Evolutionary conservation across 2,888 invertebrate species (phyloP), one percentile per base, ranked within the genome.

Genomic region (Arge pagana): DNA sequence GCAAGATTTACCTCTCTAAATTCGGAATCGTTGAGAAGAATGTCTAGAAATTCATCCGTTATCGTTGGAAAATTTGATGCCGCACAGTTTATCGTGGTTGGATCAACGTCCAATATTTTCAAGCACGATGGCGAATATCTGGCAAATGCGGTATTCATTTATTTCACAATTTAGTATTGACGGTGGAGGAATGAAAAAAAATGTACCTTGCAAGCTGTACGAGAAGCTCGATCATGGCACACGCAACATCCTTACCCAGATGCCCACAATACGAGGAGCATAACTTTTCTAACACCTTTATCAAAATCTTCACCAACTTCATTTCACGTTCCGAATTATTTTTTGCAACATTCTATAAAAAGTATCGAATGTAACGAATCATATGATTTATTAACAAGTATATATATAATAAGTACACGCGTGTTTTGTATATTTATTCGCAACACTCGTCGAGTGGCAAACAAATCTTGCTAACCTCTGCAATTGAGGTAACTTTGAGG

Each of bases 221-320:
- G 21, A 70, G 49, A 42, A 71, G 55, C 54, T 65, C 59, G 23
- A 71, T 33, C 3, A 66, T 53, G 19, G 48, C 51, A 18, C 35
- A 15, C 28, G 65, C 60, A 15, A 55, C 59, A 13, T 70, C 59
- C 6, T 58, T 54, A 3, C 54, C 54, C 35, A 70, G 50, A 54
- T 50, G 61, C 21, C 56, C 55, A 23, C 48, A 58, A 37, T 72
- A 75, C 19, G 52, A 51, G 6, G 54, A 55, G 40, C 59, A 66
- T 26, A 75, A 57, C 62, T 64, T 68, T 28, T 63, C 61, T 19
- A 75, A 60, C 51, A 72, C 65, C 56, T 66, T 70, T 16, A 74
- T 52, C 19, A 72, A 58, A 18, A 68, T 41, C 37, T 62, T 62
- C 4, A 62, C 50, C 40, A 66, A 67, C 39, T 63, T 61, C 26